phyloP scores from a whole-genome alignment of 1,140 invertebrate species.

The Metopolophium dirhodum region DNA sequence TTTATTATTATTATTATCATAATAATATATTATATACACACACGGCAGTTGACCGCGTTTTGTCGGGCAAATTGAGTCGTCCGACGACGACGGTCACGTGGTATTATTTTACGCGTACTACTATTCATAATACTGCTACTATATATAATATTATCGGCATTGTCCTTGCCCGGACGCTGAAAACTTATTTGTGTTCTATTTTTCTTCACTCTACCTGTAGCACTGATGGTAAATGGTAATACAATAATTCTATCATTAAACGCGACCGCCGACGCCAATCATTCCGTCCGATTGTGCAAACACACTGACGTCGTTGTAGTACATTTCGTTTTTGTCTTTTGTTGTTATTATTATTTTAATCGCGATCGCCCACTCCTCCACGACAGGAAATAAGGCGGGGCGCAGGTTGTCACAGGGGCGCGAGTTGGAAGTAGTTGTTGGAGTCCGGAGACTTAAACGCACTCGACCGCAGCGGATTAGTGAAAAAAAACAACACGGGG shows the following conservation, averaged over 20 bases:
- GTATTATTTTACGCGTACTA: not conserved
- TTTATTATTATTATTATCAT: not conserved
- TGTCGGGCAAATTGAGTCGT: slow-evolving; percentile 30
- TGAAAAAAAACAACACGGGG: not conserved
- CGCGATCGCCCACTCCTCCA: not conserved
- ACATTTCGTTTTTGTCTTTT: not conserved
- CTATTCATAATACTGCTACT: not conserved
- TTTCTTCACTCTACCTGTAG: not conserved
- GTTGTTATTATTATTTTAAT: slow-evolving; percentile 29
- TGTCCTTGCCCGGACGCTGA: not conserved
- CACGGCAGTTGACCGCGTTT: slow-evolving; percentile 41
- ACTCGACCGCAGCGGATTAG: not conserved
- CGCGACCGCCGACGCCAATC: not conserved
- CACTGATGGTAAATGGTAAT: not conserved
- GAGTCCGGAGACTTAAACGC: not conserved
- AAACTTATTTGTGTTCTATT: not conserved
- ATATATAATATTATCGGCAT: not conserved
- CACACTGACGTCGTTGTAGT: not conserved
- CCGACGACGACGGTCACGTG: not conserved
- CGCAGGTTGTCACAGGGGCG: not conserved
- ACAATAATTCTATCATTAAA: not conserved
- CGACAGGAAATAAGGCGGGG: not conserved
- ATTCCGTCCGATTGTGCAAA: slow-evolving; percentile 16
- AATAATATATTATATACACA: not conserved
- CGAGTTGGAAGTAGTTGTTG: not conserved